Evolutionary conservation across 2,113 vertebrate genomes (phyloP).

Genomic region (Amphiprion ocellaris): DNA sequence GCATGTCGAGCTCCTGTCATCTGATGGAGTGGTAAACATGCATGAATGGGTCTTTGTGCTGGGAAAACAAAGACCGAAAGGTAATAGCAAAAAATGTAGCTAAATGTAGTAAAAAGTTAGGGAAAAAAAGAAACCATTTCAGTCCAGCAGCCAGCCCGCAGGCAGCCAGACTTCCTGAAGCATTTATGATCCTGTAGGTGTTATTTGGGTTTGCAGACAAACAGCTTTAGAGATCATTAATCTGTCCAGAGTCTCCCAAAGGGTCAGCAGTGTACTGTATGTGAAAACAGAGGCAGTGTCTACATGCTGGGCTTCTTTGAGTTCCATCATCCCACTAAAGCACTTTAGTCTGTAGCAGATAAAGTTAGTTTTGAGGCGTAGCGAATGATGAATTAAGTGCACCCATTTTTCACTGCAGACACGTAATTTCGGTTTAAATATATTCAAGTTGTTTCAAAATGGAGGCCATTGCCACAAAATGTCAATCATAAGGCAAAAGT

Average conservation of each 20-base stretch:
- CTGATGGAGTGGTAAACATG: conserved; percentile 14
- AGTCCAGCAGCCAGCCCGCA: conserved; percentile 20
- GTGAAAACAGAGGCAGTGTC: conserved; percentile 1
- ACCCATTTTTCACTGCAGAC: conserved; percentile 31
- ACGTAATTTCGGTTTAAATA: conserved; percentile 52
- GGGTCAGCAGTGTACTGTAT: conserved; percentile 14
- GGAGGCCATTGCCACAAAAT: conserved; percentile 33
- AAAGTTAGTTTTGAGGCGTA: background rate
- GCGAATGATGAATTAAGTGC: conserved; percentile 1
- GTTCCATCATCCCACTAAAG: conserved; percentile 17
- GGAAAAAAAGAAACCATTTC: conserved; percentile 23
- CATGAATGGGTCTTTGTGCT: conserved; percentile 1
- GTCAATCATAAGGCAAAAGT: conserved; percentile 54
- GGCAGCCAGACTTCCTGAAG: conserved; percentile 70
- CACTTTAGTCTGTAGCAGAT: conserved; percentile 1
- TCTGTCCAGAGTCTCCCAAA: conserved; percentile 53
- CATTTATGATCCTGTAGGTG: conserved; percentile 68
- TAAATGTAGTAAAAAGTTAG: background rate
- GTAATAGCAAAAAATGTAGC: background rate
- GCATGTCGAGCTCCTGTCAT: conserved; percentile 28
- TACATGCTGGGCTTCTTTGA: conserved; percentile 7
- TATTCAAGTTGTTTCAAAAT: conserved; percentile 49
- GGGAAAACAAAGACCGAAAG: background rate
- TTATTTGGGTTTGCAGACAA: conserved; percentile 64
- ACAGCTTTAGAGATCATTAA: conserved; percentile 64